Evolutionary conservation across 1,140 invertebrate genomes (phyloP).

Genomic region (Eubasilissa regina): DNA sequence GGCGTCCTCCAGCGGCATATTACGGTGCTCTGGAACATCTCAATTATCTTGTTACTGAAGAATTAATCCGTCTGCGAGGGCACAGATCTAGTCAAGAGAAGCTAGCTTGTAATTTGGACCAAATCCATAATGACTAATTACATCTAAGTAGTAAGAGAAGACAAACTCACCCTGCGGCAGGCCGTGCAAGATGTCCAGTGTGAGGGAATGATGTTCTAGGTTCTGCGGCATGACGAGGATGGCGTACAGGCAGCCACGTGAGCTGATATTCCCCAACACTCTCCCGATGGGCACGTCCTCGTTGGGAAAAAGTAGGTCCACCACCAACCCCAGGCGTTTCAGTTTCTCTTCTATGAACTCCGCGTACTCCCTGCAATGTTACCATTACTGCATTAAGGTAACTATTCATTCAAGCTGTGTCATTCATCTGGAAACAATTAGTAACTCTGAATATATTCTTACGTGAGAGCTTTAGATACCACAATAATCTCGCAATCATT

Average conservation of each 20-base stretch:
- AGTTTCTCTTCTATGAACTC: conserved; percentile 90
- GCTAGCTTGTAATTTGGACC: not conserved
- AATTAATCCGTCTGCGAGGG: not conserved
- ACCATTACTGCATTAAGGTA: no score
- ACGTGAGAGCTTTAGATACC: conserved; percentile 85
- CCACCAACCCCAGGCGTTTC: conserved; percentile 84
- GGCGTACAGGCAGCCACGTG: conserved; percentile 89
- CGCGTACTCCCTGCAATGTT: conserved; percentile 83
- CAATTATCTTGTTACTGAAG: not conserved
- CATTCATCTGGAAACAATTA: no score
- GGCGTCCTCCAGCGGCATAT: conserved; percentile 95
- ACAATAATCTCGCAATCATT: conserved; percentile 94
- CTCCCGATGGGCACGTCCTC: conserved; percentile 85
- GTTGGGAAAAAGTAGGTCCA: conserved; percentile 92
- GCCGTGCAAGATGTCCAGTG: conserved; percentile 92
- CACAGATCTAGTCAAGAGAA: no score
- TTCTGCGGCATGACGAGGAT: conserved; percentile 90
- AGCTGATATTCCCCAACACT: conserved; percentile 90
- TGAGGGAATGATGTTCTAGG: conserved; percentile 88
- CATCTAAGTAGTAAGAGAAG: no score
- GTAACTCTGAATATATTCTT: conserved; percentile 64
- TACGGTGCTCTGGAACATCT: conserved; percentile 83
- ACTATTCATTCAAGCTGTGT: no score
- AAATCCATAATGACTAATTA: no score
- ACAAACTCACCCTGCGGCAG: conserved; percentile 83